Percentiles rank a stretch among this genome's conserved stretches.
Evolutionary conservation across 92 coral and sea anemone genomes (phyloP).

Genomic region (Zoanthus solanderi): DNA sequence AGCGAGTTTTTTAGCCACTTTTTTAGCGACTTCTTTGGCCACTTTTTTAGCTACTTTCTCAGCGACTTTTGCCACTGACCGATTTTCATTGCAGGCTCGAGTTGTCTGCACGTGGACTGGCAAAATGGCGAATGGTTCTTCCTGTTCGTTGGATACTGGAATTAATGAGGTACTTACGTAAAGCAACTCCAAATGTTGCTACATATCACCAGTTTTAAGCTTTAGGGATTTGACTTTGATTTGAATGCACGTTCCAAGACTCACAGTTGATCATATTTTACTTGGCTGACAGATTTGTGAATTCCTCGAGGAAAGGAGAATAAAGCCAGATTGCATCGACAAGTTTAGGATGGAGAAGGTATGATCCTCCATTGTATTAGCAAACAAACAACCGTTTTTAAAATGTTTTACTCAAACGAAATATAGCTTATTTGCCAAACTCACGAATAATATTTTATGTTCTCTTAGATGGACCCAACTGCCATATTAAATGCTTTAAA

Average conservation of each 20-base stretch:
- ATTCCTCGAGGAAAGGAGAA: slow-evolving; percentile 36
- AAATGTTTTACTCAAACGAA: slow-evolving; percentile 36
- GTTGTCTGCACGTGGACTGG: slow-evolving; percentile 23
- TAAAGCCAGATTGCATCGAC: slow-evolving; percentile 31
- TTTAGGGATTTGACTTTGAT: slow-evolving; percentile 33
- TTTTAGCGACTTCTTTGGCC: neutral
- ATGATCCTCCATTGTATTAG: slow-evolving; percentile 30
- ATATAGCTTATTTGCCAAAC: slow-evolving; percentile 31
- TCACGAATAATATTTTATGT: slow-evolving; percentile 42
- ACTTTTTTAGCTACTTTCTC: neutral
- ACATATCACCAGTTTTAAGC: slow-evolving; percentile 38
- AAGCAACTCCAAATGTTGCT: slow-evolving; percentile 38
- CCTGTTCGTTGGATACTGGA: slow-evolving; percentile 43
- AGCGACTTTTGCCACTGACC: slow-evolving; percentile 23
- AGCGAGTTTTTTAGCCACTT: neutral
- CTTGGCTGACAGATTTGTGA: slow-evolving; percentile 36
- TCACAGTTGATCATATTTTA: slow-evolving; percentile 28
- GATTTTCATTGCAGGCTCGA: slow-evolving; percentile 26
- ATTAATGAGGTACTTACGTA: slow-evolving; percentile 37
- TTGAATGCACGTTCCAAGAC: slow-evolving; percentile 19
- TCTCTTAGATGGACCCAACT: slow-evolving; percentile 39
- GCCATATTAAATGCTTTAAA: slow-evolving; percentile 39
- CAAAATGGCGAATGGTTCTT: slow-evolving; percentile 30
- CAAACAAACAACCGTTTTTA: slow-evolving; percentile 33
- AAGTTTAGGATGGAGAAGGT: slow-evolving; percentile 47